Evolutionary conservation across 2,797 vertebrate genomes (phyloP).

Genomic region (Adrianichthys oophorus): DNA sequence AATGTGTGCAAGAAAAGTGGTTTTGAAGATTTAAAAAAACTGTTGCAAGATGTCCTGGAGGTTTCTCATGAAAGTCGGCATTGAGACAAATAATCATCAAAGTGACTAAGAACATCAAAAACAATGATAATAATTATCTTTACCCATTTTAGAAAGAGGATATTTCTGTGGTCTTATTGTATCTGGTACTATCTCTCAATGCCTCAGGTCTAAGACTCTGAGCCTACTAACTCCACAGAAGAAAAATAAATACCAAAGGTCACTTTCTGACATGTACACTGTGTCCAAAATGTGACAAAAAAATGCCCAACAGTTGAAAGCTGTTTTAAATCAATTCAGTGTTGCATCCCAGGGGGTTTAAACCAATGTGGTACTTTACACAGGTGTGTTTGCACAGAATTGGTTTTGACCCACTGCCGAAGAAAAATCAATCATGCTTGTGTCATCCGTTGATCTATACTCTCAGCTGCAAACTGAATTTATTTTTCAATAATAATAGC

Average conservation of each 20-base stretch:
- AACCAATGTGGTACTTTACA: slow-evolving; percentile 12
- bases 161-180: slow-evolving; percentile 26
- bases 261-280: slow-evolving; percentile 19
- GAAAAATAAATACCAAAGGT: slow-evolving; percentile 61
- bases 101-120: slow-evolving; percentile 25
- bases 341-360: slow-evolving; percentile 4
- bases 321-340: slow-evolving; percentile 60
- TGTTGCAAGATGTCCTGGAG: slow-evolving; percentile 9
- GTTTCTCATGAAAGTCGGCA: slow-evolving; percentile 8
- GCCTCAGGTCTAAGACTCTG: slow-evolving; percentile 15
- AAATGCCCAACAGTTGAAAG: slow-evolving; percentile 57
- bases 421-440: slow-evolving; percentile 24
- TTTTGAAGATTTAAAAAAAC: not conserved
- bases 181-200: slow-evolving; percentile 17
- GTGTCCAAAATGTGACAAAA: slow-evolving; percentile 31
- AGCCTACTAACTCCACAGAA: slow-evolving; percentile 20
- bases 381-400: slow-evolving; percentile 30
- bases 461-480: not conserved
- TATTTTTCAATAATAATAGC: too few species aligned
- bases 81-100: slow-evolving; percentile 12
- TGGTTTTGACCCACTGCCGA: slow-evolving; percentile 17
- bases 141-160: slow-evolving; percentile 38
- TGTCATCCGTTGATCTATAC: slow-evolving; percentile 13
- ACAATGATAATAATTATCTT: slow-evolving; percentile 32
- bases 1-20: slow-evolving; percentile 4